These are phyloP conservation scores for Gymnogyps californianus DNA, from an alignment of 2,113 vertebrate genomes.

Conservation along the genomic window DNA sequence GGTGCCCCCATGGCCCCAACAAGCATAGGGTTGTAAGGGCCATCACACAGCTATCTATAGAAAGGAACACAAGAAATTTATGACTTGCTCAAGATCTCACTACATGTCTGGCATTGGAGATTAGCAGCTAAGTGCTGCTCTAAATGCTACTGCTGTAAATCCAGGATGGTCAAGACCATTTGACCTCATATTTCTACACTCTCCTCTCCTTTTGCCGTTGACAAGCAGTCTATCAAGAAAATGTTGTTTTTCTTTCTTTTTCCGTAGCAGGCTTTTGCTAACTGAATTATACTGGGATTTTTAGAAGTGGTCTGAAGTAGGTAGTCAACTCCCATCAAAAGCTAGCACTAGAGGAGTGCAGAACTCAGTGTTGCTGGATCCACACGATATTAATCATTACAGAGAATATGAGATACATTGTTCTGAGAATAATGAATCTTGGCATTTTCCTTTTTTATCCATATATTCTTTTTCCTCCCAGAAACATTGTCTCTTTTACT, in stretches of 20 bases:
- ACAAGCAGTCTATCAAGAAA: neutral
- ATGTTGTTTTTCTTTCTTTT: neutral
- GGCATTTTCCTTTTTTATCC: neutral
- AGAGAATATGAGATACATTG: neutral
- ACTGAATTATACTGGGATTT: neutral
- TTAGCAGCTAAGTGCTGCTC: neutral
- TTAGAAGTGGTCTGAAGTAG: neutral
- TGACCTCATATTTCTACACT: neutral
- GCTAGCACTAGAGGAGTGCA: neutral
- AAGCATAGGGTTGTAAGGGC: neutral
- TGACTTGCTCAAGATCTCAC: neutral
- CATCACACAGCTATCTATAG: neutral
- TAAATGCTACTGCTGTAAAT: neutral
- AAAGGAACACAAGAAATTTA: neutral
- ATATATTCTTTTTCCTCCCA: neutral
- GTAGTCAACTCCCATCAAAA: neutral
- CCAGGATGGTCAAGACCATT: neutral
- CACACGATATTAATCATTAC: neutral
- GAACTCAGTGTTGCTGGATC: neutral
- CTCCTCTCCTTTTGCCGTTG: neutral
- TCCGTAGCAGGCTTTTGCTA: neutral
- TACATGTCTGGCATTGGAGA: neutral
- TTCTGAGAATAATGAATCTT: neutral
- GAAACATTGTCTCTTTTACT: neutral
- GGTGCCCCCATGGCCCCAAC: neutral